Evolutionary conservation across 2,113 vertebrate genomes (phyloP).

Genomic region (Rhabdornis inornatus): DNA sequence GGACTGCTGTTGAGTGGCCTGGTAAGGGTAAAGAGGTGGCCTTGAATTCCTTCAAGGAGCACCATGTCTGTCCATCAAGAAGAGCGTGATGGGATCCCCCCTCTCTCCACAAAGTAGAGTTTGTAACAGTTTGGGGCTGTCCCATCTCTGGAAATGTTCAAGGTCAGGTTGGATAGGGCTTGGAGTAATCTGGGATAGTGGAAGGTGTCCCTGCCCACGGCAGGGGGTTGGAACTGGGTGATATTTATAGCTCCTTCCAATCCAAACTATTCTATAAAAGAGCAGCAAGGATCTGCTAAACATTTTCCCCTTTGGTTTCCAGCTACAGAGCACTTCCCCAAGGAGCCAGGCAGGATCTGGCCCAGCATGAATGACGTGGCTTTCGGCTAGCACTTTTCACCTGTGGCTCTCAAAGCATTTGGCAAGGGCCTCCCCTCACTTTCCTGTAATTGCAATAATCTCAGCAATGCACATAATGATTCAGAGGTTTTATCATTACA

Average conservation of each 20-base stretch:
- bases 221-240: not conserved
- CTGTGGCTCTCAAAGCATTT: constrained; percentile 31
- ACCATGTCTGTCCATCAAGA: not conserved
- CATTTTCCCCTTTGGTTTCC: not conserved
- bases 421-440: not conserved
- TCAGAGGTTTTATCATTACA: not conserved
- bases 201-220: not conserved
- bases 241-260: not conserved
- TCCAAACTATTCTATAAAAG: not conserved
- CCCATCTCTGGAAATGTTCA: not conserved
- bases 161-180: not conserved
- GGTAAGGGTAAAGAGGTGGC: not conserved
- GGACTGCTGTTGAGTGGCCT: not conserved
- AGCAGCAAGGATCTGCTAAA: not conserved
- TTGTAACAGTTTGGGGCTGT: not conserved
- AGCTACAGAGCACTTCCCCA: not conserved
- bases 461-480: not conserved
- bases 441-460: not conserved
- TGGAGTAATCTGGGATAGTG: not conserved
- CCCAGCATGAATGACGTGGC: not conserved
- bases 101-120: not conserved
- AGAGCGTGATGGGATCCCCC: not conserved
- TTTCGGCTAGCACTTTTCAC: not conserved
- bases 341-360: not conserved
- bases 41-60: not conserved